These are phyloP conservation scores for Arctopsyche grandis DNA, from an alignment of 1,140 invertebrate species.

Conservation along the genomic window DNA sequence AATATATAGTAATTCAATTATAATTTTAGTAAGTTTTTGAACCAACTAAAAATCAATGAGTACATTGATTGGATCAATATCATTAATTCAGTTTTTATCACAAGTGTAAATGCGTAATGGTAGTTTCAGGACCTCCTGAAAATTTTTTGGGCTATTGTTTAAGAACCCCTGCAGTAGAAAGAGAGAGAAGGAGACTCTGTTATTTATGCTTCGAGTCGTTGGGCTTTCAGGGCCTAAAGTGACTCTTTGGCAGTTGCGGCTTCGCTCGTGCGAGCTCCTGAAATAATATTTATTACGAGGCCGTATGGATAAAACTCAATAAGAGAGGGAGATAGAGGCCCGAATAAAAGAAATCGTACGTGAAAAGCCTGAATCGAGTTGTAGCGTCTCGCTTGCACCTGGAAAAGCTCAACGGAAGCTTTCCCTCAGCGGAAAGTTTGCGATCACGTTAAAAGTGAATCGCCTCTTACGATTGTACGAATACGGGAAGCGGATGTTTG, in stretches of 20 bases:
- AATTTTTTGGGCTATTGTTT: too few relatives aligned
- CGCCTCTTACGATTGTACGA: background rate
- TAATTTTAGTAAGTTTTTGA: too few relatives aligned
- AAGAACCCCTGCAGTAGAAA: too few relatives aligned
- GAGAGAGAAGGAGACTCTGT: too few relatives aligned
- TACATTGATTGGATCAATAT: too few relatives aligned
- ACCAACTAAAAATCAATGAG: too few relatives aligned
- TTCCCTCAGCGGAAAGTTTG: background rate
- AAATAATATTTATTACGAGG: slow-evolving; percentile 18
- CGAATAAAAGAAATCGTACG: slow-evolving; percentile 12
- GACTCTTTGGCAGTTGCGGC: slow-evolving; percentile 24
- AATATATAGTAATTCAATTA: too few relatives aligned
- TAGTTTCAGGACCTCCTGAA: too few relatives aligned
- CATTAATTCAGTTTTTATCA: too few relatives aligned
- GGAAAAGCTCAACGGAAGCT: background rate
- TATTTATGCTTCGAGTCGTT: background rate
- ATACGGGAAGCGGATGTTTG: background rate
- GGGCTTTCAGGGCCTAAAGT: slow-evolving; percentile 3
- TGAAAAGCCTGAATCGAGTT: background rate
- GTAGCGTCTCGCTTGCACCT: too few relatives aligned
- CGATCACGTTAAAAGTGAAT: background rate
- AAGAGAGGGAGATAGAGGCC: background rate
- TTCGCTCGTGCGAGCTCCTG: background rate
- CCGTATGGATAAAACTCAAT: slow-evolving; percentile 25
- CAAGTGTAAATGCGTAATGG: too few relatives aligned